These are phyloP conservation scores for Tragelaphus strepsiceros DNA, from an alignment of 2,113 vertebrate species.

Conservation along the genomic window DNA sequence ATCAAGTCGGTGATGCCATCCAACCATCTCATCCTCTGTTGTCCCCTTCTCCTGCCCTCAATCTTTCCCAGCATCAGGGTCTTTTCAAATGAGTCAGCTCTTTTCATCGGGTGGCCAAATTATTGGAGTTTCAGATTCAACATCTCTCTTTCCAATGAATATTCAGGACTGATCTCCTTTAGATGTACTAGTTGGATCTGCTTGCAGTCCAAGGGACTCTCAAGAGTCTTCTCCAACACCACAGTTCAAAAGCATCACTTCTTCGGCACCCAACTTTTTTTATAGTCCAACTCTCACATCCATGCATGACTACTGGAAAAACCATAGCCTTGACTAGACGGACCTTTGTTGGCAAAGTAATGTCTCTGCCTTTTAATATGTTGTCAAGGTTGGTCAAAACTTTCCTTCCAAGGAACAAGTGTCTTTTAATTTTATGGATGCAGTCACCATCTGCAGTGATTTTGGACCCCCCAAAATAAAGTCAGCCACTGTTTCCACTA, in stretches of 20 bases:
- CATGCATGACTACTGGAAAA: not conserved
- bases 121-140: not conserved
- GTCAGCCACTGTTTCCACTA: not conserved
- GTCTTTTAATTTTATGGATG: not conserved
- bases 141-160: not conserved
- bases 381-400: not conserved
- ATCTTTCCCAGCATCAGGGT: not conserved
- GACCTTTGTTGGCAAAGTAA: not conserved
- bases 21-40: not conserved
- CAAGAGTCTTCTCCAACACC: not conserved
- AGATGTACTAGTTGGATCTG: no score
- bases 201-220: not conserved
- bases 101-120: not conserved
- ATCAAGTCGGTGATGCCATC: not conserved
- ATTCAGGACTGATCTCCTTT: no score
- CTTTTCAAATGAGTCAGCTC: not conserved
- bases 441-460: not conserved
- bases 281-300: not conserved
- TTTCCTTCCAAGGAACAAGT: not conserved
- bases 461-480: not conserved
- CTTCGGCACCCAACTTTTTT: accelerated
- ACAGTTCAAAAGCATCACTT: not conserved
- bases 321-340: not conserved
- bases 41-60: not conserved
- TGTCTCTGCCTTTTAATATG: not conserved